A percentile compares a stretch with the other conserved stretches of the same genome.
These are phyloP conservation scores for Turnix velox DNA, from an alignment of 2,113 vertebrate species.

Conservation along the genomic window DNA sequence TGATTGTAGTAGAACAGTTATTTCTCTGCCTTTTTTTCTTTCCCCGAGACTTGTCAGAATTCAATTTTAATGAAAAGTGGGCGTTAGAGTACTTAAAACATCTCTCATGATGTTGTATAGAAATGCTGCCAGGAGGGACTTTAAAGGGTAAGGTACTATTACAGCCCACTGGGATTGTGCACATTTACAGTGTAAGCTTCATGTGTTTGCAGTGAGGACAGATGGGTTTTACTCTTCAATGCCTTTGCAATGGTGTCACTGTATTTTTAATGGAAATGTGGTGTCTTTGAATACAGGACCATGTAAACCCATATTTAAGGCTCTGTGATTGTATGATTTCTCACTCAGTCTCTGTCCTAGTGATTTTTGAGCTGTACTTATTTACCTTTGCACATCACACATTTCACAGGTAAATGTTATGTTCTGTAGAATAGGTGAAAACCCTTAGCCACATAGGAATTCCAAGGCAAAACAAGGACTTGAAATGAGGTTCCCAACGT, in stretches of 20 bases:
- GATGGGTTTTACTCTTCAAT: not conserved
- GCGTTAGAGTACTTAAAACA: not conserved
- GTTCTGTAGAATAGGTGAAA: not conserved
- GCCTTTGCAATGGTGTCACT: not conserved
- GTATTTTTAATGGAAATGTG: not conserved
- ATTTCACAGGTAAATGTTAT: not conserved
- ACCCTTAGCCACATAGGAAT: not conserved
- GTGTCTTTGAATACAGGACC: not conserved
- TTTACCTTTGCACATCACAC: not conserved
- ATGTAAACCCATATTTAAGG: not conserved
- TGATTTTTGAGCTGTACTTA: not conserved
- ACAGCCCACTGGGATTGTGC: not conserved
- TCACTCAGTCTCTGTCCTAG: not conserved
- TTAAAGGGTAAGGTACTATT: not conserved
- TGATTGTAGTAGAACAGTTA: not conserved
- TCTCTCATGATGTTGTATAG: not conserved
- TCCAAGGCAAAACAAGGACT: not conserved
- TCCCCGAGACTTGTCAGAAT: not conserved
- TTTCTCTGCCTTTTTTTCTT: not conserved
- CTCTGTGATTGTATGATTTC: not conserved
- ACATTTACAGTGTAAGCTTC: not conserved
- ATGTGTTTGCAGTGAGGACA: not conserved
- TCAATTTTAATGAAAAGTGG: not conserved
- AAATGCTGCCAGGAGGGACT: not conserved
- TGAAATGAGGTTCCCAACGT: not conserved